These are phyloP conservation scores for Mycalesis mineus DNA, from an alignment of 2,888 invertebrate species.

Conservation along the genomic window DNA sequence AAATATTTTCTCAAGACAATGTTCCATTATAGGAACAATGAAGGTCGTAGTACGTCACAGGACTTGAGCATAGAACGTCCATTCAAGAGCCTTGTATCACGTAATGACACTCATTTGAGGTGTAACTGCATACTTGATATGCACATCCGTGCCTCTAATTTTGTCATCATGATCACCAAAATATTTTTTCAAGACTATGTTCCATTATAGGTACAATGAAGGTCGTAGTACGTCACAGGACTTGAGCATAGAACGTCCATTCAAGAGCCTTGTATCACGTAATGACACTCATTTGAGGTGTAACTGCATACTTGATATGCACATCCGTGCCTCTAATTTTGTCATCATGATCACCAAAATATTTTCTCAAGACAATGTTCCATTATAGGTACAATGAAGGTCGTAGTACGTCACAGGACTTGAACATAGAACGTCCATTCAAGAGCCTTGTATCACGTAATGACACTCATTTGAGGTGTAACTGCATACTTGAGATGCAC, in stretches of 20 bases:
- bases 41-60: no score
- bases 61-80: no score
- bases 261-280: no score
- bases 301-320: no score
- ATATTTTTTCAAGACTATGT: no score
- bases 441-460: slow-evolving; percentile 17
- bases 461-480: slow-evolving; percentile 28
- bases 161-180: no score
- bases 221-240: slow-evolving; percentile 17
- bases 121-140: no score
- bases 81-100: no score
- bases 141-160: no score
- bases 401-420: slow-evolving; percentile 18
- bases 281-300: slow-evolving; percentile 26
- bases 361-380: slow-evolving; percentile 46
- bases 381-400: slow-evolving; percentile 27
- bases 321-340: slow-evolving; percentile 39
- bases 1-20: no score
- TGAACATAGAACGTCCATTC: slow-evolving; percentile 14
- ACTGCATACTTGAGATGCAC: slow-evolving; percentile 45
- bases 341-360: slow-evolving; percentile 25
- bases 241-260: slow-evolving; percentile 13
- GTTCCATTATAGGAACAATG: no score
- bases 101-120: no score
- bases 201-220: slow-evolving; percentile 28